Conservation (phyloP, 1,140 invertebrate genomes). For the Heliconius nattereri region DNA sequence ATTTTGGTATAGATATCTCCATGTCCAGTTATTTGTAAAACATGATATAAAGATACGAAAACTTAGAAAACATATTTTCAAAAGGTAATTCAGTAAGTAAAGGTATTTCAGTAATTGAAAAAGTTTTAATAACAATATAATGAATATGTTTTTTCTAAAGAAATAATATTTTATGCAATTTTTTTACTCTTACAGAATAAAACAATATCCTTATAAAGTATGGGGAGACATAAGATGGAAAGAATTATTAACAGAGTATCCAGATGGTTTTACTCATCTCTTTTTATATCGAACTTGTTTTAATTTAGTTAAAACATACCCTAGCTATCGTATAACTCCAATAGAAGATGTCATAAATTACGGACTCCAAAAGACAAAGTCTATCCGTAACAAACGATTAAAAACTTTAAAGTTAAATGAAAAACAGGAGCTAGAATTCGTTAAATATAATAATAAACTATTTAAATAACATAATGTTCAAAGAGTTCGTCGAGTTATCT, state of each 20-base stretch:
- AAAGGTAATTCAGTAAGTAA: slow-evolving; percentile 50
- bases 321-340: slow-evolving; percentile 46
- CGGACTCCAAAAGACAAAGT: slow-evolving; percentile 42
- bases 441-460: slow-evolving; percentile 25
- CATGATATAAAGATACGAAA: slow-evolving; percentile 53
- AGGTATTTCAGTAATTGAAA: background rate
- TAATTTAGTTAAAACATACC: slow-evolving; percentile 30
- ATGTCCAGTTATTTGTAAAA: slow-evolving; percentile 65
- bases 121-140: too few relatives aligned
- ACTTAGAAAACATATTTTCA: slow-evolving; percentile 52
- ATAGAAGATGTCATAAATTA: slow-evolving; percentile 49
- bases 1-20: slow-evolving; percentile 59
- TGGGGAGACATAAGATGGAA: slow-evolving; percentile 71
- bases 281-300: slow-evolving; percentile 53
- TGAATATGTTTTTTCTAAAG: background rate
- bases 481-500: background rate
- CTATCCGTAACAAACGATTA: slow-evolving; percentile 45
- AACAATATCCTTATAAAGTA: slow-evolving; percentile 51
- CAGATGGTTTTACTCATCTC: slow-evolving; percentile 55
- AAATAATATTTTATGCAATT: background rate
- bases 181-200: slow-evolving; percentile 52
- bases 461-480: background rate
- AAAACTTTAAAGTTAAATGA: slow-evolving; percentile 53
- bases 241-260: slow-evolving; percentile 55
- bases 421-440: slow-evolving; percentile 44